These are phyloP conservation scores for Drosophila rhopaloa DNA, from an alignment of 1,140 invertebrate genomes.

Conservation along the genomic window DNA sequence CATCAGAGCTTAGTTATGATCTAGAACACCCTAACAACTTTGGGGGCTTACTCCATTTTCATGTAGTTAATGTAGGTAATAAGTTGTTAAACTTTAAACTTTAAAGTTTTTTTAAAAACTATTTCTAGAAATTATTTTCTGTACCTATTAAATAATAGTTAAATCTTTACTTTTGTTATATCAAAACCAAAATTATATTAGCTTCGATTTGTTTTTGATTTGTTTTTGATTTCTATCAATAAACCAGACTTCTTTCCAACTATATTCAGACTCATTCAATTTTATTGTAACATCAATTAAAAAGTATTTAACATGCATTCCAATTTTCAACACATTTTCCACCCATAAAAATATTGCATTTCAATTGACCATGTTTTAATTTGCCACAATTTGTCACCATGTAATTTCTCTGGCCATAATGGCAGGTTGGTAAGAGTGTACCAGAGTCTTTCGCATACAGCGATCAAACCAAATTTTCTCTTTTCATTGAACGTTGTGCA, in stretches of 20 bases:
- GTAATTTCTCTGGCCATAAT: slow-evolving; percentile 41
- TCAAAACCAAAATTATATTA: no score
- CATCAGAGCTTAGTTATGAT: slow-evolving; percentile 55
- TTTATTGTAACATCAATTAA: neutral
- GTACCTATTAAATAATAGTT: no score
- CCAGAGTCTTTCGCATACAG: neutral
- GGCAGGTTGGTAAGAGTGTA: slow-evolving; percentile 21
- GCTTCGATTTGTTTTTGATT: no score
- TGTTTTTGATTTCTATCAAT: neutral
- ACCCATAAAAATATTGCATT: slow-evolving; percentile 26
- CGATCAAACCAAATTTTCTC: slow-evolving; percentile 11
- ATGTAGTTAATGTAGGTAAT: no score
- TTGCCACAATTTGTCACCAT: slow-evolving; percentile 47
- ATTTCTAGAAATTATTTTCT: no score
- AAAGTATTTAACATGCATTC: slow-evolving; percentile 7
- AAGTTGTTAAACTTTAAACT: no score
- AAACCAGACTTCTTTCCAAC: neutral
- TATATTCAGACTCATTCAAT: neutral
- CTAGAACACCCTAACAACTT: neutral
- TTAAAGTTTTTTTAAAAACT: no score
- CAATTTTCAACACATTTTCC: neutral
- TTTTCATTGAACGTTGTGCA: slow-evolving; percentile 61
- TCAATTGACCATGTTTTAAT: slow-evolving; percentile 30
- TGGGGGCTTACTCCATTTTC: neutral
- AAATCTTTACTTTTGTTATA: no score